Conservation (phyloP, 2,113 vertebrate species). For the Sander lucioperca region DNA sequence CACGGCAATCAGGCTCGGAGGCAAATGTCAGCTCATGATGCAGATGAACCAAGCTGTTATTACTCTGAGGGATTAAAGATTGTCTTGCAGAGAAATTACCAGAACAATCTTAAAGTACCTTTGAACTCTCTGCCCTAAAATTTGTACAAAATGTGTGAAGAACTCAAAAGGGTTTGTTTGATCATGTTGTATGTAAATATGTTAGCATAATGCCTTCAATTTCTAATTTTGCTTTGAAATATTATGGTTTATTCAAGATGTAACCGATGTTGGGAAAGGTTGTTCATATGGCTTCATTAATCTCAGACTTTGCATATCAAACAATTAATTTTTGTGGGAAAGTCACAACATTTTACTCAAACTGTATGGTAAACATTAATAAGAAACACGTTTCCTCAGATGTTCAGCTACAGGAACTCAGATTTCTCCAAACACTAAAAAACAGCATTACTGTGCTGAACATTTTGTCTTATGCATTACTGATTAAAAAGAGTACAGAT, state of each 20-base stretch:
- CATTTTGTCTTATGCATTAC: conserved; percentile 13
- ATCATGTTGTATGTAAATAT: not conserved
- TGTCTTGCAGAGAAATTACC: conserved; percentile 23
- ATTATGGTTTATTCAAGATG: not conserved
- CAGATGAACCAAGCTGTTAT: conserved; percentile 39
- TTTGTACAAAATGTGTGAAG: not conserved
- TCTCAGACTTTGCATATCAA: not conserved
- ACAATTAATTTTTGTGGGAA: not conserved
- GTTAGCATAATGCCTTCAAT: no score
- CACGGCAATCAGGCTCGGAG: conserved; percentile 40
- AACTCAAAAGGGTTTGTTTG: not conserved
- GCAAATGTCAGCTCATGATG: conserved; percentile 52
- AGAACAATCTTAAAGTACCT: conserved; percentile 23
- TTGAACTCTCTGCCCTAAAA: conserved; percentile 1
- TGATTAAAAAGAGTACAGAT: conserved; percentile 22
- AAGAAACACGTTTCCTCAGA: not conserved
- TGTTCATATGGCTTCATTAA: not conserved
- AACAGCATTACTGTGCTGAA: not conserved
- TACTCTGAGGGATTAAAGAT: conserved; percentile 36
- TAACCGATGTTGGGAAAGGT: not conserved
- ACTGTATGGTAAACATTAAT: not conserved
- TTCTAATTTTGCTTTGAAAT: not conserved
- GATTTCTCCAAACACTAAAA: not conserved
- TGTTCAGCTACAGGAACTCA: not conserved
- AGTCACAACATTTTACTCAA: not conserved